Conservation (phyloP, 2,113 vertebrate genomes). For the Apodemus sylvaticus region DNA sequence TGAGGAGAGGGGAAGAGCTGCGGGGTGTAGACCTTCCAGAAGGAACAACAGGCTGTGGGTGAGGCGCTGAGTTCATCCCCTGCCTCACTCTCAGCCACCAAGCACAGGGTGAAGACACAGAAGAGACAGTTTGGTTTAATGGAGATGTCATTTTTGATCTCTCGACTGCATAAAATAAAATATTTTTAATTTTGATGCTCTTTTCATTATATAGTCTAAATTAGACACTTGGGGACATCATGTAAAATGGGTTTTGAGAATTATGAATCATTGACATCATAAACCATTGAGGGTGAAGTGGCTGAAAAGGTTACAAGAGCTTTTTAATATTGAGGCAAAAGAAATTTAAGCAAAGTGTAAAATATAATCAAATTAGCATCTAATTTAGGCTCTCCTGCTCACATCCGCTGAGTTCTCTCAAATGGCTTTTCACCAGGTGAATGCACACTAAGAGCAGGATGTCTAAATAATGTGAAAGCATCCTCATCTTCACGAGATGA, state of each 20-base stretch:
- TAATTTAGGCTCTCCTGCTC: slow-evolving; percentile 74
- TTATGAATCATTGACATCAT: slow-evolving; percentile 77
- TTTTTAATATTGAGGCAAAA: slow-evolving; percentile 63
- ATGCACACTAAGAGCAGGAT: slow-evolving; percentile 62
- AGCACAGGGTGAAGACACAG: background rate
- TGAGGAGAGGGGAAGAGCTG: background rate
- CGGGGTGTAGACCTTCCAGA: background rate
- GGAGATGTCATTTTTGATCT: slow-evolving; percentile 55
- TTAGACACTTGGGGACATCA: slow-evolving; percentile 67
- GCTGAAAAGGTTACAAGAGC: slow-evolving; percentile 69
- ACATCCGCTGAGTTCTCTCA: slow-evolving; percentile 66
- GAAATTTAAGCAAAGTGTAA: slow-evolving; percentile 69
- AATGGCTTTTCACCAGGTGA: slow-evolving; percentile 70
- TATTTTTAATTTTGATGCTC: slow-evolving; percentile 65
- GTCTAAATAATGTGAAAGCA: slow-evolving; percentile 75
- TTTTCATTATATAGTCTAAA: slow-evolving; percentile 75
- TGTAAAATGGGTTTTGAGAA: slow-evolving; percentile 70
- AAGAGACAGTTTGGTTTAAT: slow-evolving; percentile 64
- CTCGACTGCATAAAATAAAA: slow-evolving; percentile 70
- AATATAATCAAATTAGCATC: slow-evolving; percentile 77
- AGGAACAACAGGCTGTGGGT: background rate
- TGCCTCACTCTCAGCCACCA: background rate
- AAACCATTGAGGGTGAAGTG: slow-evolving; percentile 78
- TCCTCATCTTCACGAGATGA: slow-evolving; percentile 58
- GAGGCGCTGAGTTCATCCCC: background rate